Percentiles rank a stretch among this genome's conserved stretches.
Conservation (phyloP, 2,797 vertebrate genomes). For the Lutjanus argentimaculatus region DNA sequence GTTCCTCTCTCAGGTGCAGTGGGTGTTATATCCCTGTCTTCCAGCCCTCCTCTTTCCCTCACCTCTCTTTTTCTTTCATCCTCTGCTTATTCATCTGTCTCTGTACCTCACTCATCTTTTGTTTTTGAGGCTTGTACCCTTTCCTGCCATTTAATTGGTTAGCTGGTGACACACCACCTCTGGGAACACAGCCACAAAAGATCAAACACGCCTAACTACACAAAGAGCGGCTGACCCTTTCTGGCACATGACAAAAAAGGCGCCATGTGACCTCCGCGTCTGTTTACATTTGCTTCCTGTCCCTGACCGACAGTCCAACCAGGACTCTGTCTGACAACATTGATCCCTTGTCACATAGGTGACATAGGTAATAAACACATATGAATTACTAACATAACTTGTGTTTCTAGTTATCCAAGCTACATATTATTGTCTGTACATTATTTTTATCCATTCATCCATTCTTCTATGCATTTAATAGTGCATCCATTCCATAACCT, state of each 20-base stretch:
- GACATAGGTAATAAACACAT: not conserved
- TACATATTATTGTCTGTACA: not conserved
- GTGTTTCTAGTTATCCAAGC: not conserved
- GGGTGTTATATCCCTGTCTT: not conserved
- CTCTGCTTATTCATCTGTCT: not conserved
- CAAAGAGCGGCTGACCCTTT: slow-evolving; percentile 49
- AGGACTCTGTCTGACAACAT: not conserved
- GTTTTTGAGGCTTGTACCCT: slow-evolving; percentile 39
- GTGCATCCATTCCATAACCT: not conserved
- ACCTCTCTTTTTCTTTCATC: not conserved
- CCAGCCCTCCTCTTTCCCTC: not conserved
- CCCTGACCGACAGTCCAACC: slow-evolving; percentile 24
- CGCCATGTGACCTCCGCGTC: slow-evolving; percentile 38
- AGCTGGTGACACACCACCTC: slow-evolving; percentile 69
- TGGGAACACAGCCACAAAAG: slow-evolving; percentile 47
- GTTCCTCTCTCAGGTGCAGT: not conserved
- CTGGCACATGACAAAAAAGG: slow-evolving; percentile 35
- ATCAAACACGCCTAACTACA: slow-evolving; percentile 65
- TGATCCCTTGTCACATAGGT: not conserved
- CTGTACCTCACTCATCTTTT: slow-evolving; percentile 8
- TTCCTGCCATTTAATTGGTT: slow-evolving; percentile 72
- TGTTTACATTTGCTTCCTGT: slow-evolving; percentile 66
- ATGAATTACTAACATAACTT: slow-evolving; percentile 3
- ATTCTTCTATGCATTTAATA: not conserved
- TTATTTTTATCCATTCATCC: not conserved